Base-by-base conservation (phyloP, 2,113 vertebrate genomes). In the Solea senegalensis region DNA sequence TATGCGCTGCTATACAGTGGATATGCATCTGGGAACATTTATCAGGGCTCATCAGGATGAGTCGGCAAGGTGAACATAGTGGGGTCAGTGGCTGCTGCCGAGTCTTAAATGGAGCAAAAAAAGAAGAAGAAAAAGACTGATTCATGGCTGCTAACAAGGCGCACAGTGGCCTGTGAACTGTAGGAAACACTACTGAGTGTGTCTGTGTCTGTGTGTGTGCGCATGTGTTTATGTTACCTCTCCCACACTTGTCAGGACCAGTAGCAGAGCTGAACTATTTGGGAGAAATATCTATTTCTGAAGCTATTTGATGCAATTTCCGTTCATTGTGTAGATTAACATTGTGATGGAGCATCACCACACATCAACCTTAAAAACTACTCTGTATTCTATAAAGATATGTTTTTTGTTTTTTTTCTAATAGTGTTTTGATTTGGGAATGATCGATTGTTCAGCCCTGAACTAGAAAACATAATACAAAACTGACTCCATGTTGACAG, bases 21-120 rank as follows among this genome's bases (percentile, higher is more conserved):
- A 45, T 79, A 62, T 83, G 80, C 92, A 92, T 92, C 90, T 93
- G 92, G 90, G 69, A 93, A 76, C 14, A 14, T 86, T 93, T 93
- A 91, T 60, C 50, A 59, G 61, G 27, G 68, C 59, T 90, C 71
- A 9, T 85, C 74, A 61, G 81, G 83, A 87, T 86, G 84, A 86
- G 90, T 61, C 62, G 85, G 69, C 16, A 67, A 82, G 72, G 74
- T 85, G 77, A 52, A 80, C 69, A 67, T 34, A 40, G 58, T 16
- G 73, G 89, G 92, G 88, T 93, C 90, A 92, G 45, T 4, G 49
- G 77, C 68, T 65, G 74, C 77, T 64, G 75, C 62, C 45, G 57
- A 63, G 73, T 65, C 69, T 58, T 58, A 89, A 63, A 60, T n/a
- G 3, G 14, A 55, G 65, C 8, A 77, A 74, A 70, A 72, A 64